Base-by-base conservation (phyloP, 1,140 invertebrate genomes). In the Harpegnathos saltator region DNA sequence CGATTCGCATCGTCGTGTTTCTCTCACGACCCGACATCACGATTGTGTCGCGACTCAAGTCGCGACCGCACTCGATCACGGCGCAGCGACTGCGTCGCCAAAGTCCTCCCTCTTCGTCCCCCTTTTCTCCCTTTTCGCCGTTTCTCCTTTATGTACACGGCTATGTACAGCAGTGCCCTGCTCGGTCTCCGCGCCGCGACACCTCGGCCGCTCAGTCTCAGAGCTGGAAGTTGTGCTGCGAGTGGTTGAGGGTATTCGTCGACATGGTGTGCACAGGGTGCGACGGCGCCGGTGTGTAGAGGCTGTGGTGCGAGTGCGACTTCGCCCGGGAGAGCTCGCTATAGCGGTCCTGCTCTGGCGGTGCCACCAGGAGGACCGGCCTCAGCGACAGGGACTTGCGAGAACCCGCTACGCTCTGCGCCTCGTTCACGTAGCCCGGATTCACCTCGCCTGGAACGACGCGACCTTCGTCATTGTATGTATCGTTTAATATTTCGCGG, bases 311-410 rank as follows among this genome's bases (percentile, higher is more conserved):
- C 5, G 94, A 94, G 71, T 94, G 94, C 1, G 94, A 94, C 78
- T 94, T 94, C 9, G 92, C 93, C 56, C 94, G 90, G 1, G 94
- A 94, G n/a, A 94, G 82, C 78, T 94, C 93, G 61, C 93, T 94
- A 78, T 94, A 94, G 61, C 93, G 92, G 50, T 94, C 94, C 68
- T 94, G 95, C 50, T 95, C 95, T 7, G 95, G 95, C 24, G 96
- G 97, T 44, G 96, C 97, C 93, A 98, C 97, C 85, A 97, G 91
- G 62, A 98, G 93, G 0, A 98, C 97, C 5, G 98, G 98, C 93
- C 98, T 97, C 19, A 98, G 94, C 78, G 97, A 97, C 15, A 98
- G 94, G 0, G 97, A 98, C 92, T 98, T 98, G 69, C 97, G 94
- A 0, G 97, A 98, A 0, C 97, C 97, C 7, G 97, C 96, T 22